Base-by-base conservation (phyloP, 53 echinoderm and acorn worm species). In the Henricia sp. region DNA sequence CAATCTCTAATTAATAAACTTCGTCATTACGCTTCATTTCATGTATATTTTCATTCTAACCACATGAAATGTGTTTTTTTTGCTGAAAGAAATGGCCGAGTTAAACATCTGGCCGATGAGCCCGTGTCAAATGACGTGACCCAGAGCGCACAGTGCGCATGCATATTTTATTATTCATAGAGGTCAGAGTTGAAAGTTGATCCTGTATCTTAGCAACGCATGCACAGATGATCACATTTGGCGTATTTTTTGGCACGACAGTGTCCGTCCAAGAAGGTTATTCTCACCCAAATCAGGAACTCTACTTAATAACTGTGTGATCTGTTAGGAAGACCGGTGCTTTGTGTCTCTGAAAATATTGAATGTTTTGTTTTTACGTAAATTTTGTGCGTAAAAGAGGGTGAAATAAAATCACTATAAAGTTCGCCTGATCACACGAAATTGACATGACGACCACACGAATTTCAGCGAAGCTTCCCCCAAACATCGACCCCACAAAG, bases 401-500 rank as follows among this genome's bases (percentile, higher is more conserved):
- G 30, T 46, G 10, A 44, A 28, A 44, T 13, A 64, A 3, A 11
- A 4, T 2, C 6, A 64, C 0, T 24, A 11, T 37, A 1, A 42
- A 27, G 26, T 76, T 43, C 35, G 24, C 10, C 50, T 12, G 26
- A 37, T 43, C 14, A n/a, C n/a, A n/a, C 37, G 39, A 56, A 56
- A 57, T 21, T 17, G 42, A 80, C 28, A 96, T 96, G 96, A 91
- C 96, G 57, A 89, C 93, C 67, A 93, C 96, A 27, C 84, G 91
- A 27, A 96, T 96, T 69, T 91, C 96, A 20, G 93, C 96, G 17
- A 63, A 83, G 41, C 87, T 96, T 20, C 96, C 96, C 39, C 96
- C 96, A 19, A 93, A 96, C 40, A 96, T 96, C 37, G 96, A 96
- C 60, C 86, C 84, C 11, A 96, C 93, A 3, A 96, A 96, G 57